Evolutionary conservation across 2,888 invertebrate genomes (phyloP), one percentile per base, ranked within the genome.

Genomic region (Bombyx huttoni): DNA sequence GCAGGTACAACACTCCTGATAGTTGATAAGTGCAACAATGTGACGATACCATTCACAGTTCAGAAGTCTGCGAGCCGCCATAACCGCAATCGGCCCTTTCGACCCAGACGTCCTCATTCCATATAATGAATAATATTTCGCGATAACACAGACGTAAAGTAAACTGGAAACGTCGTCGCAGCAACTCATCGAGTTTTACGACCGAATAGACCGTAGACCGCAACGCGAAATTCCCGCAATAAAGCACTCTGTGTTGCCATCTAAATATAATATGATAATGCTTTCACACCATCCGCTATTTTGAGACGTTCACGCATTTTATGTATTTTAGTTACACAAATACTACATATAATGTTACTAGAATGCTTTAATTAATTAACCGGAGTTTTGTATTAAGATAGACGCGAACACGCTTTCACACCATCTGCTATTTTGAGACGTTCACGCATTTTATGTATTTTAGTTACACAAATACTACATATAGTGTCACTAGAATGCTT

Each of bases 101-200:
- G 64, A 65, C 58, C 64, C 67, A 73, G 71, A 68, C 70, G 73
- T 70, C 70, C 74, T 63, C 70, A 67, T 75, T 75, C 64, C 70
- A 69, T 70, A 61, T 64, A 70, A 74, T 70, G 74, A 72, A 74
- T 75, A 76, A 70, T 67, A 63, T 56, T 58, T 51, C 55, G 57
- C 60, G 70, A 70, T 71, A 74, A 67, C 63, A 64, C 65, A 62
- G 55, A 54, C 58, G 58, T 63, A 67, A 66, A 64, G 62, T 58
- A 55, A 53, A 52, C 56, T 60, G 52, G 55, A 55, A 64, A 62
- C 61, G 53, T 56, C 56, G 56, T 58, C 60, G 59, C 62, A 60
- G 57, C 60, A 62, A 60, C 63, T 65, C 58, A 62, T 62, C 60
- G 60, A 58, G 56, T 60, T 75, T 74, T 72, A 72, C 65, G 68